Evolutionary conservation across 23 tunicate species (phyloP), one percentile per base, ranked within the genome.

Genomic region (Halocynthia roretzi): DNA sequence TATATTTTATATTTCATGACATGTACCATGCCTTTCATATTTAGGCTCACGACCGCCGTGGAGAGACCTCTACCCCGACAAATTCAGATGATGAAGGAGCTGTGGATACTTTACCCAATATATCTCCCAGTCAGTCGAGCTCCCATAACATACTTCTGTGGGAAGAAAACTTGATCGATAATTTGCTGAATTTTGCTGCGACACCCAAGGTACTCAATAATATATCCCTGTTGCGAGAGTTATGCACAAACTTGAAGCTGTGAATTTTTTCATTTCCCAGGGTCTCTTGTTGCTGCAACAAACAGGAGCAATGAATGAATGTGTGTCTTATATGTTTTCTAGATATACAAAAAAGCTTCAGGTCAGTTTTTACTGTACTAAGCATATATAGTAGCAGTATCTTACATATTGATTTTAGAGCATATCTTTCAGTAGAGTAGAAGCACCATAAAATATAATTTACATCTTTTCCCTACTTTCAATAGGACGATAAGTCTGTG

Each of bases 171-270:
- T 68, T 91, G 68, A 67, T 91, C 6, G 97, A 91, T 82, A 91
- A 91, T 70, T 78, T 91, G 8, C 77, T 91, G 8, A 91, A 91
- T 71, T 91, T 80, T 77, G 97, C 97, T 71, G 97, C 97, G 9
- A 91, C 97, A 8, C 97, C 97, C 10, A 81, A 91, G 82, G 97
- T 91, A 70, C 8, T 67, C 12, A 15, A 0, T 11, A 15, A 0
- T 17, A 15, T 67, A 14, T 1, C 4, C 63, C 63, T 4, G n/a
- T n/a, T 14, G 4, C n/a, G 4, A 4, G 2, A 58, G 63, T 58
- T 14, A 4, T 1, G 5, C 63, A 58, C n/a, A 15, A 58, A n/a
- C 63, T 58, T 58, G 2, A 58, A 14, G n/a, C 63, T 1, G 15
- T 58, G 15, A 14, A 58, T 58, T 58, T 71, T 64, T 40, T 50